Evolutionary conservation across 2,113 vertebrate genomes (phyloP).

Genomic region (Peromyscus maniculatus): DNA sequence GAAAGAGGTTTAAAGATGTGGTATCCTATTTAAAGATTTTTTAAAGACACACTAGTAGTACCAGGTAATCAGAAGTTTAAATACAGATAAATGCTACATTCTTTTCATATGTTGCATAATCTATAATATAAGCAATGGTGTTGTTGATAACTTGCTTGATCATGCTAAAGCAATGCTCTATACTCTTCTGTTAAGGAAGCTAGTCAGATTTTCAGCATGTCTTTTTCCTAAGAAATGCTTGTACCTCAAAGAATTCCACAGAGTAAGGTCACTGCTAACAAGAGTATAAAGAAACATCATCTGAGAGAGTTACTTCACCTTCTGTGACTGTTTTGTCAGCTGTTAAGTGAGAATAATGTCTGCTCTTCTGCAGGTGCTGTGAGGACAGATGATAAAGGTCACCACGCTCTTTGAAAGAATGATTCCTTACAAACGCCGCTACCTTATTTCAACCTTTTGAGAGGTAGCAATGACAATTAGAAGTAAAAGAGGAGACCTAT

Average conservation of each 20-base stretch:
- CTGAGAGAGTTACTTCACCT: neutral
- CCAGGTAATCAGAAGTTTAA: neutral
- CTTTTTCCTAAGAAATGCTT: neutral
- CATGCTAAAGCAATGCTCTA: neutral
- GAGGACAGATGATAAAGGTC: constrained; percentile 63
- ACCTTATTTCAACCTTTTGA: constrained; percentile 50
- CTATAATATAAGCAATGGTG: neutral
- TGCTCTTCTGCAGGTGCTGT: constrained; percentile 4
- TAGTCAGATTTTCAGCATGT: neutral
- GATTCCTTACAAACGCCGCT: constrained; percentile 9
- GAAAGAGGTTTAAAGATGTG: neutral
- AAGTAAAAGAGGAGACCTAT: constrained; percentile 19
- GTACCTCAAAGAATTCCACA: neutral
- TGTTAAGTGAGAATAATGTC: constrained; percentile 71
- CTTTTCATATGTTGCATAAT: neutral
- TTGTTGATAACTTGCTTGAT: neutral
- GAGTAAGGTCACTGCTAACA: constrained; percentile 44
- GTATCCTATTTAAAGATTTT: neutral
- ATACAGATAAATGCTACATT: neutral
- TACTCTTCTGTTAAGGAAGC: neutral
- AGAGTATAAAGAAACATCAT: neutral
- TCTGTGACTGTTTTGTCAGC: constrained; percentile 58
- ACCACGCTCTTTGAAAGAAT: constrained; percentile 47
- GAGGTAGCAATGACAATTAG: neutral
- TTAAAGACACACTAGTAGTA: neutral